Evolutionary conservation across 2,113 vertebrate species (phyloP).

Genomic region (Miniopterus natalensis): DNA sequence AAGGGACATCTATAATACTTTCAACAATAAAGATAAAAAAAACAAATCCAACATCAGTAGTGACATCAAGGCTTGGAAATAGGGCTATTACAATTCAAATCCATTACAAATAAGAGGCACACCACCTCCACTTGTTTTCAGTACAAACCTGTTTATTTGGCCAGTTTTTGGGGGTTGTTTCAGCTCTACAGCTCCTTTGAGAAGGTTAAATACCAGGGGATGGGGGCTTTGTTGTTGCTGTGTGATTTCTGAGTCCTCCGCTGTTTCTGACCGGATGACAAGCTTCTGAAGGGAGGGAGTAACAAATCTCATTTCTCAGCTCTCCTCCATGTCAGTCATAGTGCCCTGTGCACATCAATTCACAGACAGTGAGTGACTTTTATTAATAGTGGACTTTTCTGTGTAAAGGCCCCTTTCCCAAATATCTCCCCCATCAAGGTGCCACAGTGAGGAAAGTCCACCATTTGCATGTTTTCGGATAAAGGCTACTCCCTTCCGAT

Average conservation of each 20-base stretch:
- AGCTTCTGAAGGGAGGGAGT: neutral
- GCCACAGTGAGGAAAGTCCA: neutral
- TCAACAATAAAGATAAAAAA: too few species aligned
- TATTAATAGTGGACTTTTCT: neutral
- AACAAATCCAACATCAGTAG: neutral
- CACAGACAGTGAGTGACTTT: neutral
- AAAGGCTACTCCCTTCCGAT: neutral
- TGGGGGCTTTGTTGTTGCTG: neutral
- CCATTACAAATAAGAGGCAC: neutral
- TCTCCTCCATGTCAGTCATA: neutral
- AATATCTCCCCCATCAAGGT: neutral
- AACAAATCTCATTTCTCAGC: neutral
- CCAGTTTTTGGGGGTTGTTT: neutral
- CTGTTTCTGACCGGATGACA: neutral
- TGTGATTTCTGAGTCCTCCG: neutral
- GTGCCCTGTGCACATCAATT: neutral
- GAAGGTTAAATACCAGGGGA: neutral
- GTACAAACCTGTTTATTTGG: neutral
- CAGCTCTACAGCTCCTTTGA: neutral
- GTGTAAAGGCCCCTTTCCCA: neutral
- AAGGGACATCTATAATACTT: too few species aligned
- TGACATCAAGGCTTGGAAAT: neutral
- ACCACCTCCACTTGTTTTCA: neutral
- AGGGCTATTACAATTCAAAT: neutral
- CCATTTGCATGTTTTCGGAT: neutral